These are phyloP conservation scores for Hyperopisus bebe DNA, from an alignment of 2,113 vertebrate species.

Conservation along the genomic window DNA sequence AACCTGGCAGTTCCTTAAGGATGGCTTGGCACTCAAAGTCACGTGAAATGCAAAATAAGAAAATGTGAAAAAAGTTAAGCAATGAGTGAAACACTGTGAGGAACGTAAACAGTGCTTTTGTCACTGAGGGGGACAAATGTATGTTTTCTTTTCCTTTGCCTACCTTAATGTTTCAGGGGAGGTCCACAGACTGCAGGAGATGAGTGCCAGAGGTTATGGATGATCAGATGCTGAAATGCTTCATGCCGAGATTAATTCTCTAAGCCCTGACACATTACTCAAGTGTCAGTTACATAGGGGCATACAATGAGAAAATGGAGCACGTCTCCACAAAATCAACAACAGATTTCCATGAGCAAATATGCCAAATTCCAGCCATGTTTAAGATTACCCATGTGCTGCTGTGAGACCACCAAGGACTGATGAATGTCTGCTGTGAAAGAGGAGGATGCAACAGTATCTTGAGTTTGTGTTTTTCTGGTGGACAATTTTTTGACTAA, in stretches of 20 bases:
- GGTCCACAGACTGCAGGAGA: not conserved
- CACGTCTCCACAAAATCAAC: constrained; percentile 19
- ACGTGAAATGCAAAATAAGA: not conserved
- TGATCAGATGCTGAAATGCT: constrained; percentile 22
- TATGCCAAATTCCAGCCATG: constrained; percentile 13
- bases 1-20: not conserved
- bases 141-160: not conserved
- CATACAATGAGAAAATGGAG: not conserved
- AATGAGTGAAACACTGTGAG: not conserved
- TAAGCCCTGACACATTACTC: constrained; percentile 18
- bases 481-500: not conserved
- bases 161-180: not conserved
- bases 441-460: not conserved
- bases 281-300: constrained; percentile 22
- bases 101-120: not conserved
- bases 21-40: not conserved
- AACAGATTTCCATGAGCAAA: constrained; percentile 22
- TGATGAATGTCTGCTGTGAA: not conserved
- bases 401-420: constrained; percentile 12
- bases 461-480: not conserved
- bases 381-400: constrained; percentile 13
- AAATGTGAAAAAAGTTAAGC: not conserved
- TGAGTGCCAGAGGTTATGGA: constrained; percentile 18
- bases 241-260: constrained; percentile 15
- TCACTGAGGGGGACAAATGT: not conserved